These are phyloP conservation scores for Calyptomena viridis DNA, from an alignment of 2,113 vertebrate species.

Conservation along the genomic window DNA sequence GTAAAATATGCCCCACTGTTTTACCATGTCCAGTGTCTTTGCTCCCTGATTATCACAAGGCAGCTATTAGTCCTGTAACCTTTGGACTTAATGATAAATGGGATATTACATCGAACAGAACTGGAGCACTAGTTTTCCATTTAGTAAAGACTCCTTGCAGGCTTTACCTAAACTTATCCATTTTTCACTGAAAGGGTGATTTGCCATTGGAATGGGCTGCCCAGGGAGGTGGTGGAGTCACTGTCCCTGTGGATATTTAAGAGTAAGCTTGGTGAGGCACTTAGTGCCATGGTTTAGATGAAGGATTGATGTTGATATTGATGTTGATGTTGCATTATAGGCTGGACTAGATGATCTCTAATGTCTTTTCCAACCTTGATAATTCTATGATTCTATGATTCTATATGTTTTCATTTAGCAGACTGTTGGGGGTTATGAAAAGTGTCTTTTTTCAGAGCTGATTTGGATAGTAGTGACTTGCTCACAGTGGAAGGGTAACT, in stretches of 20 bases:
- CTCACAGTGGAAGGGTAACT: constrained; percentile 79
- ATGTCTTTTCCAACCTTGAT: too few species aligned
- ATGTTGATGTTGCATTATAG: too few species aligned
- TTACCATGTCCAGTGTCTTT: constrained; percentile 76
- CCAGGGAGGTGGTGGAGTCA: too few species aligned
- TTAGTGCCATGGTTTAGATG: too few species aligned
- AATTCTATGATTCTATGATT: too few species aligned
- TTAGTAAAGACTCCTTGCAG: constrained; percentile 86
- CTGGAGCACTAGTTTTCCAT: constrained; percentile 95
- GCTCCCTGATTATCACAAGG: constrained; percentile 83
- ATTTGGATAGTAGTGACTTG: constrained; percentile 82
- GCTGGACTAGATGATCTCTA: too few species aligned
- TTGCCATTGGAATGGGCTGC: too few species aligned
- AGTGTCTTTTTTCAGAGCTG: constrained; percentile 89
- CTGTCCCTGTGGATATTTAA: too few species aligned
- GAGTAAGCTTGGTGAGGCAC: too few species aligned
- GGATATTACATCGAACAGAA: constrained; percentile 90
- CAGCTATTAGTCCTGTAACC: constrained; percentile 97
- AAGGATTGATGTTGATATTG: too few species aligned
- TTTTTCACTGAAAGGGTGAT: too few species aligned
- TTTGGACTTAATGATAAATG: constrained; percentile 92
- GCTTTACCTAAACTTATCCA: constrained; percentile 77
- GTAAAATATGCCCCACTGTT: constrained; percentile 94
- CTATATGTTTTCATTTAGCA: constrained; percentile 91
- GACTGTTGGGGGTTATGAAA: constrained; percentile 90